Conservation (phyloP, 2,113 vertebrate species). For the Capreolus pygargus region DNA sequence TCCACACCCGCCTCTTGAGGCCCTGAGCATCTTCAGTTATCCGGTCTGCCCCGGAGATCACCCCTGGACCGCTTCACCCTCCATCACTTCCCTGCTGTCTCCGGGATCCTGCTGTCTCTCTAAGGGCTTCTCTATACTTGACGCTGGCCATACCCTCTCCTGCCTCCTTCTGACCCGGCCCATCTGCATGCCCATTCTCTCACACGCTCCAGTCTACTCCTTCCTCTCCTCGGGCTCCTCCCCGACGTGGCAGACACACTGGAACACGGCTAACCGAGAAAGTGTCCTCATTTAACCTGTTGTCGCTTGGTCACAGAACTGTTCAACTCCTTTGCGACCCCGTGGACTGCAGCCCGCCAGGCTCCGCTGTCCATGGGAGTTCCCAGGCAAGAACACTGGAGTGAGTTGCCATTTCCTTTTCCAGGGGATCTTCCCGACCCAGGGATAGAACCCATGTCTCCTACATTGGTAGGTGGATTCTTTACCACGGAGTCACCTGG, state of each 20-base stretch:
- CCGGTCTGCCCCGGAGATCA: neutral
- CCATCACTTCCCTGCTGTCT: neutral
- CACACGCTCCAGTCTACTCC: neutral
- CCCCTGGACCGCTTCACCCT: neutral
- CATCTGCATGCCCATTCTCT: neutral
- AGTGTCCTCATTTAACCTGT: neutral
- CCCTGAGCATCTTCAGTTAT: neutral
- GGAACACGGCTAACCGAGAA: neutral
- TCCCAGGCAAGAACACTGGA: neutral
- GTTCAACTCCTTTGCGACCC: neutral
- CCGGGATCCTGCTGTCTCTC: neutral
- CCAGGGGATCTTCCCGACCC: neutral
- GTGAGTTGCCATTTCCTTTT: neutral
- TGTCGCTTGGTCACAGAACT: neutral
- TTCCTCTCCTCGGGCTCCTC: neutral
- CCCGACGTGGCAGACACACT: neutral
- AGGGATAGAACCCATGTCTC: neutral
- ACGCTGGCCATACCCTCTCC: neutral
- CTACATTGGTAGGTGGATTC: neutral
- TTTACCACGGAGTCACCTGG: neutral
- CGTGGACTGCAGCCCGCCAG: neutral
- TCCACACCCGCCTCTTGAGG: neutral
- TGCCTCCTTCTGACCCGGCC: neutral
- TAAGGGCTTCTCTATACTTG: neutral
- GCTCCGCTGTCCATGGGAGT: neutral